Evolutionary conservation across 2,888 invertebrate genomes (phyloP).

Genomic region (Furcula furcula): DNA sequence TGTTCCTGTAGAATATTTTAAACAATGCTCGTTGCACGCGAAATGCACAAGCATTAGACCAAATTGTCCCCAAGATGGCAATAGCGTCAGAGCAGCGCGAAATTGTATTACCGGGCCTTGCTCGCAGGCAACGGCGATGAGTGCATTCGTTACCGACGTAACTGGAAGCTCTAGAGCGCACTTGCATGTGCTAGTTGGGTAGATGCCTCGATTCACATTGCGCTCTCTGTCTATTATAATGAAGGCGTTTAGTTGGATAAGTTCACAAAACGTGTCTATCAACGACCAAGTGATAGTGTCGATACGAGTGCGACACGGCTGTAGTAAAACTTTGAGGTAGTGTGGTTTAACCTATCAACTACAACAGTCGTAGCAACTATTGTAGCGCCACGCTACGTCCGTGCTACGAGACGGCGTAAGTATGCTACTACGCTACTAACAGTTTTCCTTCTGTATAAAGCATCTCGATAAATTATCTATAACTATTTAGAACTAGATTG

Average conservation of each 20-base stretch:
- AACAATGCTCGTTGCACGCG: slow-evolving; percentile 48
- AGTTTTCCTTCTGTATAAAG: too few relatives aligned
- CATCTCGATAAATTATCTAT: too few relatives aligned
- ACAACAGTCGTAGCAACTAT: too few relatives aligned
- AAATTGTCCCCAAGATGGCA: slow-evolving; percentile 76
- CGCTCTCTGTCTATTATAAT: slow-evolving; percentile 8
- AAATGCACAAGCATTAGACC: slow-evolving; percentile 60
- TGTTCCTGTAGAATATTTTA: slow-evolving; percentile 46
- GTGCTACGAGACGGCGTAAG: too few relatives aligned
- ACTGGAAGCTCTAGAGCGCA: slow-evolving; percentile 51
- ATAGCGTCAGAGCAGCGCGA: slow-evolving; percentile 57
- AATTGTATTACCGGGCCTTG: slow-evolving; percentile 72
- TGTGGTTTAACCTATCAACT: too few relatives aligned
- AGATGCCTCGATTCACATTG: slow-evolving; percentile 18
- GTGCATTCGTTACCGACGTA: slow-evolving; percentile 68
- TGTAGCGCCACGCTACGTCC: too few relatives aligned
- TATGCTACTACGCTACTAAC: too few relatives aligned
- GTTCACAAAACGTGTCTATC: slow-evolving; percentile 6
- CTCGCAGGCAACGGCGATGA: slow-evolving; percentile 56
- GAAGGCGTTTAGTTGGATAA: slow-evolving; percentile 11
- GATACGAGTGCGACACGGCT: too few relatives aligned
- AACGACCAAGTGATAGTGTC: too few relatives aligned
- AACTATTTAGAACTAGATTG: too few relatives aligned
- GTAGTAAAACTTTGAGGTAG: too few relatives aligned
- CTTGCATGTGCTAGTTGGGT: slow-evolving; percentile 43